Evolutionary conservation across 2,797 vertebrate species (phyloP).

Genomic region (Falco novaeseelandiae): DNA sequence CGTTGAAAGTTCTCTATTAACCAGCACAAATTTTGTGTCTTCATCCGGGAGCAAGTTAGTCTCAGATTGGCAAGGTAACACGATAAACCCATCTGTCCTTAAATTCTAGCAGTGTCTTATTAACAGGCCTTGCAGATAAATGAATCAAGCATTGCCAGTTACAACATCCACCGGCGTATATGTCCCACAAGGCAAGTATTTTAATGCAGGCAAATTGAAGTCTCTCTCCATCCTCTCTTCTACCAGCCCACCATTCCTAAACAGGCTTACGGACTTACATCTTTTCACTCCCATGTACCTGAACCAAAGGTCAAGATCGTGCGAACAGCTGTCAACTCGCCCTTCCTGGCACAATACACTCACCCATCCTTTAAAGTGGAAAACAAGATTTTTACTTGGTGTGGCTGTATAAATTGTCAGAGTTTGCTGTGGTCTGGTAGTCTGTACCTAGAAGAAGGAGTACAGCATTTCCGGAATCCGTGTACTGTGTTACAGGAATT

Average conservation of each 20-base stretch:
- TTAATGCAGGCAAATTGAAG: not conserved
- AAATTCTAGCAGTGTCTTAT: not conserved
- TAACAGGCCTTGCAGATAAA: not conserved
- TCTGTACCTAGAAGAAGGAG: not conserved
- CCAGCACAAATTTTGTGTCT: not conserved
- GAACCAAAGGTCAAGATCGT: not conserved
- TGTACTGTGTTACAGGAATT: fast-evolving
- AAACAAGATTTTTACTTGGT: not conserved
- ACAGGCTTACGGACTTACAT: not conserved
- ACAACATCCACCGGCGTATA: not conserved
- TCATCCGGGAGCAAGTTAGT: not conserved
- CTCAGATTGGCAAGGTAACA: not conserved
- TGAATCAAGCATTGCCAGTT: not conserved
- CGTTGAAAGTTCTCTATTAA: not conserved
- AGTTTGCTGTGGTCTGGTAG: not conserved
- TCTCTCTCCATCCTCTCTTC: not conserved
- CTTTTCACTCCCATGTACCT: not conserved
- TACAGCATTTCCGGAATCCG: not conserved
- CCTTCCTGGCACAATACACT: not conserved
- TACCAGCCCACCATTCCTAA: not conserved
- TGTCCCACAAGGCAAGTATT: not conserved
- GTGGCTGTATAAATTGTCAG: not conserved
- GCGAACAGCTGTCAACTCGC: not conserved
- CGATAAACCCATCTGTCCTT: not conserved
- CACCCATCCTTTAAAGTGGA: not conserved